A percentile compares a stretch with the other conserved stretches of the same genome.
phyloP scores from a whole-genome alignment of 1,140 invertebrate genomes.

The Brachionus paranguensis region DNA sequence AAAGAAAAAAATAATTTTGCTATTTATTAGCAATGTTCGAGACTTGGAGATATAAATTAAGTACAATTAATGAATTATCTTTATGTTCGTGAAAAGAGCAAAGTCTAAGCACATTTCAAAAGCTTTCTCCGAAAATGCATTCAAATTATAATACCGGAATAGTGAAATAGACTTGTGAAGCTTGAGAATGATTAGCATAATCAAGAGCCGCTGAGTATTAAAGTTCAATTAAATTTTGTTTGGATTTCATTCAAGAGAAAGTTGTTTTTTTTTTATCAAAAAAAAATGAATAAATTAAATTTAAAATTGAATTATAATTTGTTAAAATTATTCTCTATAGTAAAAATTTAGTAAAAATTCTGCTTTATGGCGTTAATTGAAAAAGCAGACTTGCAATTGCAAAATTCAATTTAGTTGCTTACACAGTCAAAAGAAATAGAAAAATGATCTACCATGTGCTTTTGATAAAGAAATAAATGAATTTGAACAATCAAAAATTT shows the following conservation, averaged over 20 bases:
- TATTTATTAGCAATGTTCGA: background rate
- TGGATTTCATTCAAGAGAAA: background rate
- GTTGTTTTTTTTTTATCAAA: background rate
- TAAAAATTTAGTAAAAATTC: background rate
- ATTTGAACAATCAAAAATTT: background rate
- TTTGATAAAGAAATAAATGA: background rate
- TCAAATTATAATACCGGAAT: constrained; percentile 4
- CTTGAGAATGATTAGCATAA: background rate
- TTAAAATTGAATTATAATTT: background rate
- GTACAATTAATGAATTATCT: background rate
- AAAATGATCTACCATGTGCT: background rate
- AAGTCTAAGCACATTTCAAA: background rate
- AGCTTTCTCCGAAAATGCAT: background rate
- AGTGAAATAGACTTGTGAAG: background rate
- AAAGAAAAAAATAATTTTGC: background rate
- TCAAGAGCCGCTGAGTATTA: background rate
- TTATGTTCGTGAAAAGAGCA: background rate
- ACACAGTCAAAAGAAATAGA: background rate
- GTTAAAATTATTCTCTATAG: background rate
- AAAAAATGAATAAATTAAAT: constrained; percentile 16
- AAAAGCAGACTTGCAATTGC: constrained; percentile 2
- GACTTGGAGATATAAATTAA: background rate
- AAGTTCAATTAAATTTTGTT: background rate
- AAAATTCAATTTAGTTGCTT: background rate
- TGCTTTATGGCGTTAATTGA: background rate